Evolutionary conservation across 2,888 invertebrate genomes (phyloP).

Genomic region (Scaptomyza polygonia): DNA sequence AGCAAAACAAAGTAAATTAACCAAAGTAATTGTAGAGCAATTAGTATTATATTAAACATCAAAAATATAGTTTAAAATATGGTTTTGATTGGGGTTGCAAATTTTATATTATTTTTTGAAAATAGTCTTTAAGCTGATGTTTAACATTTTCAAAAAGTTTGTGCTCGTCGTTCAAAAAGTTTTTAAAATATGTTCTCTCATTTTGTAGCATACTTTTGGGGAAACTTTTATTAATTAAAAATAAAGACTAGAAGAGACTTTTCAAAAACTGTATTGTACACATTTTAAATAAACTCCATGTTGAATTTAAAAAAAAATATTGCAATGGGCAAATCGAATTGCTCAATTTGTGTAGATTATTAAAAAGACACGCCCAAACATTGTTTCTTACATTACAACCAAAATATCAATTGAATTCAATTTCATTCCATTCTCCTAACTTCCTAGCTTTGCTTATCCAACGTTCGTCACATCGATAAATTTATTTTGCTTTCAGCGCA

Average conservation of each 20-base stretch:
- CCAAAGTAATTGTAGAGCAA: not conserved
- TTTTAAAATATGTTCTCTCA: not conserved
- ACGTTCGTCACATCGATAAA: slow-evolving; percentile 11
- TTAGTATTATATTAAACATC: no score
- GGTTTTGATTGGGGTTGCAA: no score
- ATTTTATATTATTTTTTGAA: no score
- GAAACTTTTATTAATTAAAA: no score
- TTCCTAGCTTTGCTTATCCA: no score
- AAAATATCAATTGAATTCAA: slow-evolving; percentile 9
- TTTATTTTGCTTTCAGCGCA: slow-evolving; percentile 28
- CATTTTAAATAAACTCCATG: not conserved
- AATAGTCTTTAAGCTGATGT: no score
- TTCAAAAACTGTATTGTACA: no score
- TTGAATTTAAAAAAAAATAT: not conserved
- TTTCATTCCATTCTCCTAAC: not conserved
- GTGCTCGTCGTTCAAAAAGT: not conserved
- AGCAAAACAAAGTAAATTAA: not conserved
- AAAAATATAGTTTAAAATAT: no score
- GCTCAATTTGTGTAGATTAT: not conserved
- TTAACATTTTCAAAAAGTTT: no score
- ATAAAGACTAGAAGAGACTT: no score
- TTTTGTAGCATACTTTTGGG: slow-evolving; percentile 51
- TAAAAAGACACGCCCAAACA: not conserved
- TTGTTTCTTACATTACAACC: not conserved
- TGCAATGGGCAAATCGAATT: not conserved